A percentile compares a stretch with the other conserved stretches of the same genome.
Conservation (phyloP, 1,140 invertebrate genomes). For the Saccostrea echinata region DNA sequence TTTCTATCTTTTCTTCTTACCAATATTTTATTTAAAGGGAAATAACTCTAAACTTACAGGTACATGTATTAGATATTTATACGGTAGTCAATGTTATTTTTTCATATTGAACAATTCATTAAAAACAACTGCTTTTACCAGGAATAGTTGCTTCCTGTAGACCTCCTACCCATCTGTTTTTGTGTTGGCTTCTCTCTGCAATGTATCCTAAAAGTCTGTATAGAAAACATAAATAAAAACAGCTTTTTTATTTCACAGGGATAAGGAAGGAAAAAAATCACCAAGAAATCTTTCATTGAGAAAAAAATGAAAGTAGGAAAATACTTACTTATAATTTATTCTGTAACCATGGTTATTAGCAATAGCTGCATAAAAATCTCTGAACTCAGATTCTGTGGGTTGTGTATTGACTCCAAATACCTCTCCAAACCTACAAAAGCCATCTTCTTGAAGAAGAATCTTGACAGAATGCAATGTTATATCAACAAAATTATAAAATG, state of each 20-base stretch:
- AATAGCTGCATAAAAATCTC: slow-evolving; percentile 72
- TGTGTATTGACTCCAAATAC: slow-evolving; percentile 73
- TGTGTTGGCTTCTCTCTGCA: slow-evolving; percentile 65
- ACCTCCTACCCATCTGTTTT: slow-evolving; percentile 75
- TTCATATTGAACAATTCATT: no score
- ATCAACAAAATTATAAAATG: no score
- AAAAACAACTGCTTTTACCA: slow-evolving; percentile 52
- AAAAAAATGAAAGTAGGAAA: background rate
- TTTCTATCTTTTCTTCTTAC: no score
- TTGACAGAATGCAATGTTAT: no score
- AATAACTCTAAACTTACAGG: no score
- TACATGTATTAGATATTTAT: no score
- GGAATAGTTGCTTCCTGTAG: slow-evolving; percentile 68
- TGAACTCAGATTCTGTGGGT: slow-evolving; percentile 68
- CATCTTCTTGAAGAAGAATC: background rate
- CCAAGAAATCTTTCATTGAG: no score
- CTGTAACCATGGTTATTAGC: slow-evolving; percentile 64
- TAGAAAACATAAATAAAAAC: background rate
- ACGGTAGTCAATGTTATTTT: no score
- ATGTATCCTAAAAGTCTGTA: slow-evolving; percentile 69
- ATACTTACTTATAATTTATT: slow-evolving; percentile 50
- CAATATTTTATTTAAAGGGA: no score
- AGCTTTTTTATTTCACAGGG: background rate
- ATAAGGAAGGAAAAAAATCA: background rate
- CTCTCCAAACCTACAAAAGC: slow-evolving; percentile 62